Percentiles rank a stretch among this genome's conserved stretches.
These are phyloP conservation scores for Ridgeia piscesae DNA, from an alignment of 1,140 invertebrate species.

Conservation along the genomic window DNA sequence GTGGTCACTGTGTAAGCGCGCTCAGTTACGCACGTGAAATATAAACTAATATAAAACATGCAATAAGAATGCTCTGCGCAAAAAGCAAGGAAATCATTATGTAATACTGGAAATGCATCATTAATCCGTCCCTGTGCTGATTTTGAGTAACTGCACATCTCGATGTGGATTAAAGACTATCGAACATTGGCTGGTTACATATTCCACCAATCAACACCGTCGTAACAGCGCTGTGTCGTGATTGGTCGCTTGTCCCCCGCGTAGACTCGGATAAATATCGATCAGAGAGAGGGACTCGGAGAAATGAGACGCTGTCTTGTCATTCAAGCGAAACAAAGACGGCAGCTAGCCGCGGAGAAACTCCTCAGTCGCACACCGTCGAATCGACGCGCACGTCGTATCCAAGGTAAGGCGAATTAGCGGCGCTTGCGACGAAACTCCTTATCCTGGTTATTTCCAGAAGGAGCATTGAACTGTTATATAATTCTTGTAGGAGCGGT, in stretches of 20 bases:
- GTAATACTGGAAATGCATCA: not conserved
- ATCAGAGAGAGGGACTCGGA: not conserved
- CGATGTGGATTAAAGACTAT: no score
- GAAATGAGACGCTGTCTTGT: not conserved
- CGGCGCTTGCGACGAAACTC: not conserved
- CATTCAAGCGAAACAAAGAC: constrained; percentile 5
- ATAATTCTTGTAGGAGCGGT: not conserved
- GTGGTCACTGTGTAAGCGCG: not conserved
- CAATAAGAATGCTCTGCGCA: not conserved
- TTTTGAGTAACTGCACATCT: no score
- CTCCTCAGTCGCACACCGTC: not conserved
- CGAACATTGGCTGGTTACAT: not conserved
- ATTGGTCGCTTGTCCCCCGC: not conserved
- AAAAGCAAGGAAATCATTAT: not conserved
- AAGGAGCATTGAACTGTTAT: not conserved
- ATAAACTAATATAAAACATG: not conserved
- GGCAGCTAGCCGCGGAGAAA: not conserved
- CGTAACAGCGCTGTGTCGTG: not conserved
- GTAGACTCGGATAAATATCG: not conserved
- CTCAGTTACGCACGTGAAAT: not conserved
- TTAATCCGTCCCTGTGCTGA: not conserved
- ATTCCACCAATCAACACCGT: not conserved
- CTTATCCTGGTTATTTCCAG: not conserved
- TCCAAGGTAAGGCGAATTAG: not conserved
- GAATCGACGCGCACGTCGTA: not conserved